A percentile compares a stretch with the other conserved stretches of the same genome.
Conservation (phyloP, 2,888 invertebrate genomes). For the Diloba caeruleocephala region DNA sequence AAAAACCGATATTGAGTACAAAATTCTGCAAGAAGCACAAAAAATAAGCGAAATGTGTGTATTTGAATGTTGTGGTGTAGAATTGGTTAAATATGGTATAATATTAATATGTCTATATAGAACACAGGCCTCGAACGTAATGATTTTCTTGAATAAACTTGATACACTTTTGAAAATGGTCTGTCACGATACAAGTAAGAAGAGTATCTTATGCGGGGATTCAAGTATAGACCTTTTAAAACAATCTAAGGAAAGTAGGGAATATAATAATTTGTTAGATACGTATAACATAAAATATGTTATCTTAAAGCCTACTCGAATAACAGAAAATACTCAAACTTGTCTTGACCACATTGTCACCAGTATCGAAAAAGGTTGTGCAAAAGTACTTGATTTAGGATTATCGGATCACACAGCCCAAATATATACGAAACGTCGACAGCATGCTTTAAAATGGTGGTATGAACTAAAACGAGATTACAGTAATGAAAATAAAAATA, state of each 20-base stretch:
- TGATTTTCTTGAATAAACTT: constrained; percentile 4
- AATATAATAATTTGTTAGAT: neutral
- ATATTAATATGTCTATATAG: constrained; percentile 3
- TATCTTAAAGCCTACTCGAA: neutral
- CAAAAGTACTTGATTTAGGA: constrained; percentile 1
- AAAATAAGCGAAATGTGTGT: constrained; percentile 4
- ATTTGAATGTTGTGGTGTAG: constrained; percentile 4
- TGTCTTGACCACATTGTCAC: constrained; percentile 6
- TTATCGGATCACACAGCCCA: neutral
- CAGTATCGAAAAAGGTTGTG: constrained; percentile 1
- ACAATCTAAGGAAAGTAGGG: neutral
- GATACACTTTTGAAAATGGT: neutral
- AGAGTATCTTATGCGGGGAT: too few relatives aligned
- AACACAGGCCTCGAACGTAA: constrained; percentile 4
- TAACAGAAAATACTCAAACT: neutral
- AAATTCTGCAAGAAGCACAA: neutral
- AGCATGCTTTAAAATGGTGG: neutral
- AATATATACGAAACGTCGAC: neutral
- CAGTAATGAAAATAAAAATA: constrained; percentile 3
- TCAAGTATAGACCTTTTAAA: neutral
- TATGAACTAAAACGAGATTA: neutral
- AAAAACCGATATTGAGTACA: neutral
- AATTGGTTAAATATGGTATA: constrained; percentile 2
- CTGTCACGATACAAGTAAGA: neutral
- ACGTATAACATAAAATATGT: constrained; percentile 1